phyloP scores from a whole-genome alignment of 2,888 invertebrate species.

The Apotomis turbidana region DNA sequence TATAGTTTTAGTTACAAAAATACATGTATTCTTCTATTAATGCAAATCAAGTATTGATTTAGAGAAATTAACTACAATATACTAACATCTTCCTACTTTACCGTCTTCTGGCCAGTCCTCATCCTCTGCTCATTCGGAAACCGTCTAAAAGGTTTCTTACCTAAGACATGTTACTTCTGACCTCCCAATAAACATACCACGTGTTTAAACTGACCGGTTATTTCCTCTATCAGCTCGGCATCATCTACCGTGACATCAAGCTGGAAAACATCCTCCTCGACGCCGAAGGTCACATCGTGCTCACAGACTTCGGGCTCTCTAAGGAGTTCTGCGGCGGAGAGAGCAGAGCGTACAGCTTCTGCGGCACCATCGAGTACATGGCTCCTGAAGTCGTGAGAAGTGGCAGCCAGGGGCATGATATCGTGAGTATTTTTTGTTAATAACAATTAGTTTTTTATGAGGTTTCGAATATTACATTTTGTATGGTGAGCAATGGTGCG shows the following conservation, averaged over 20 bases:
- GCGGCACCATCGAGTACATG: slow-evolving; percentile 99
- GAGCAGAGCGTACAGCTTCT: slow-evolving; percentile 97
- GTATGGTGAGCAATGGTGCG: no score
- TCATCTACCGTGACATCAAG: slow-evolving; percentile 99
- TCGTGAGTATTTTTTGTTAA: slow-evolving; percentile 86
- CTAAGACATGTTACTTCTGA: background rate
- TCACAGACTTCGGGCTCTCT: slow-evolving; percentile 98
- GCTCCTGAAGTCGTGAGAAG: slow-evolving; percentile 94
- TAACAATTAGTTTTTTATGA: no score
- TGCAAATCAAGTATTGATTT: no score
- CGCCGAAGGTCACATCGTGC: slow-evolving; percentile 96
- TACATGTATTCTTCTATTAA: no score
- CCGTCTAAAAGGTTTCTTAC: background rate
- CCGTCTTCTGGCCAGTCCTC: background rate
- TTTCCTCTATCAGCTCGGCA: slow-evolving; percentile 89
- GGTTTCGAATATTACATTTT: no score
- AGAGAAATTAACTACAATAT: no score
- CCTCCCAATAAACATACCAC: background rate
- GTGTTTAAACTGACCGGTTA: background rate
- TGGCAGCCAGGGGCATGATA: slow-evolving; percentile 96
- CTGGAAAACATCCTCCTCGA: slow-evolving; percentile 98
- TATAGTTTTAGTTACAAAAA: no score
- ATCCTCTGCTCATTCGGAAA: background rate
- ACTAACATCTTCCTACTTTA: no score
- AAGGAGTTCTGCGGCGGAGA: slow-evolving; percentile 93